phyloP scores from a whole-genome alignment of 1,140 invertebrate species.

The Cephus cinctus region DNA sequence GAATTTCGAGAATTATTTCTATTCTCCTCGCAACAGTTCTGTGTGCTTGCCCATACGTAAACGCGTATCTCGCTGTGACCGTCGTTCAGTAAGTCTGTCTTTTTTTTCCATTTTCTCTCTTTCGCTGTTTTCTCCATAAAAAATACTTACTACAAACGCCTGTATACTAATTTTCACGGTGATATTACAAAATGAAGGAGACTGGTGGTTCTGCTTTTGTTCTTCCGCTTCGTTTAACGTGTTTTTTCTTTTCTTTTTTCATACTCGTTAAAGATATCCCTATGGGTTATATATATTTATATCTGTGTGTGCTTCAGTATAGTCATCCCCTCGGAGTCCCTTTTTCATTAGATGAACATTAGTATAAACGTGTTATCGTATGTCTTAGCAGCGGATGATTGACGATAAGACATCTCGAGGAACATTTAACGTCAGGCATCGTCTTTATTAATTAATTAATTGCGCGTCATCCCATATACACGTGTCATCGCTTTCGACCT shows the following conservation, averaged over 20 bases:
- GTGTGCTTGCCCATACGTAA: conserved; percentile 22
- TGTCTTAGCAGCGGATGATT: too few relatives aligned
- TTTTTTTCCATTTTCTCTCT: background rate
- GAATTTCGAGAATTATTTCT: conserved; percentile 22
- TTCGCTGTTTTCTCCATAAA: conserved; percentile 14
- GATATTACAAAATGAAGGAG: conserved; percentile 2
- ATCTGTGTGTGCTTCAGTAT: background rate
- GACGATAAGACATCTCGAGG: too few relatives aligned
- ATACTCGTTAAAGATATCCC: background rate
- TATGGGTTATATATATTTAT: background rate
- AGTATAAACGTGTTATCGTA: too few relatives aligned
- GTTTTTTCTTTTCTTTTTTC: background rate
- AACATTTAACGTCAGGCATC: too few relatives aligned
- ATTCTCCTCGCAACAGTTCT: too few relatives aligned
- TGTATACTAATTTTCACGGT: background rate
- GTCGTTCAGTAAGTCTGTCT: background rate
- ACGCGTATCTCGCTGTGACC: too few relatives aligned
- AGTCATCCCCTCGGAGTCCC: too few relatives aligned
- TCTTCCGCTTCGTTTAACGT: too few relatives aligned
- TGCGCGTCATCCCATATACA: too few relatives aligned
- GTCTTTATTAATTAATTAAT: too few relatives aligned
- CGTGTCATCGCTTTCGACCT: background rate
- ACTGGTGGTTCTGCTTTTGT: too few relatives aligned
- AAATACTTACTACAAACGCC: conserved; percentile 20
- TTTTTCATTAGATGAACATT: too few relatives aligned